Percentiles rank a stretch among this genome's conserved stretches.
Conservation (phyloP, 1,140 invertebrate genomes). For the Bombus waltoni region DNA sequence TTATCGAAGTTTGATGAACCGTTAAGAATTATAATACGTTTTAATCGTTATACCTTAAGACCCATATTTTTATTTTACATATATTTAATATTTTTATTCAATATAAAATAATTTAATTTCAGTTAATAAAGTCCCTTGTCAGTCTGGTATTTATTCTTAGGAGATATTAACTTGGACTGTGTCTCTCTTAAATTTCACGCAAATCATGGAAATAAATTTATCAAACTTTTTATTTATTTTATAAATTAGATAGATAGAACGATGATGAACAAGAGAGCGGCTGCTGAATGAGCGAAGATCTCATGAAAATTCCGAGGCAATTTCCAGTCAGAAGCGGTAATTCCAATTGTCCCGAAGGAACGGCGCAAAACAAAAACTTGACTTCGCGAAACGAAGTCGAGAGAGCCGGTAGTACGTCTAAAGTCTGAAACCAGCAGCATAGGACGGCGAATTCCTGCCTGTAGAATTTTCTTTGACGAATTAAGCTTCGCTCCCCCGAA, state of each 20-base stretch:
- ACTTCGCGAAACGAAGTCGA: background rate
- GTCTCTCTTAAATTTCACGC: no score
- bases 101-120: no score
- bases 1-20: no score
- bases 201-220: background rate
- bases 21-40: no score
- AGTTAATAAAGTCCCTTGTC: no score
- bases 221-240: no score
- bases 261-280: background rate
- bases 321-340: background rate
- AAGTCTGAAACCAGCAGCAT: background rate
- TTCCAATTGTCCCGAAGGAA: background rate
- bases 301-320: conserved; percentile 11
- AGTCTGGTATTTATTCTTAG: no score
- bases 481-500: conserved; percentile 33
- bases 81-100: no score
- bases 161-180: no score
- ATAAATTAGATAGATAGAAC: background rate
- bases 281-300: background rate
- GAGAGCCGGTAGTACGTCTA: background rate
- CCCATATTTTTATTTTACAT: no score
- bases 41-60: no score
- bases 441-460: conserved; percentile 46
- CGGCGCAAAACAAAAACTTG: conserved; percentile 2
- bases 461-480: conserved; percentile 65